Percentiles rank a stretch among this genome's conserved stretches.
These are phyloP conservation scores for Platyura marginata DNA, from an alignment of 1,140 invertebrate genomes.

Conservation along the genomic window DNA sequence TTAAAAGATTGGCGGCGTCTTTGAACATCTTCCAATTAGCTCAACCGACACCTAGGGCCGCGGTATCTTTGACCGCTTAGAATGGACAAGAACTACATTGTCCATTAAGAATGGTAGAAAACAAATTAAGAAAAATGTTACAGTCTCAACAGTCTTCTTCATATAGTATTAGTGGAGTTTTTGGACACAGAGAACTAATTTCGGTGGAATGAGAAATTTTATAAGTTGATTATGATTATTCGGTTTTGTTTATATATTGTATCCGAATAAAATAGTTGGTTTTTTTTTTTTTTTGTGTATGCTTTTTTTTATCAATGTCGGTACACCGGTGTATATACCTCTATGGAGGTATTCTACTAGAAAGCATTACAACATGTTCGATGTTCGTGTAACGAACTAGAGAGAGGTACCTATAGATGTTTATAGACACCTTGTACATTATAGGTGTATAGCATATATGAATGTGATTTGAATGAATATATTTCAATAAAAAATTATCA, in stretches of 20 bases:
- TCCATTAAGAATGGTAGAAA: not conserved
- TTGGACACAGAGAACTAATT: not conserved
- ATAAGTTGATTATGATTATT: not conserved
- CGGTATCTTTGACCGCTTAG: constrained; percentile 2
- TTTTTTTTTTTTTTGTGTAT: too few relatives aligned
- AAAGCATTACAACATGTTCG: too few relatives aligned
- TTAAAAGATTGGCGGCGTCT: constrained; percentile 25
- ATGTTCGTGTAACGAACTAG: too few relatives aligned
- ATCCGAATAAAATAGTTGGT: not conserved
- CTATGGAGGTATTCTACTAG: too few relatives aligned
- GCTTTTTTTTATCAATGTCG: not conserved
- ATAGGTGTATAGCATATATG: not conserved
- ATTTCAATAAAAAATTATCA: not conserved
- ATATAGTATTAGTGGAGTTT: not conserved
- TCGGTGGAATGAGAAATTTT: not conserved
- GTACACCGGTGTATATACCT: too few relatives aligned
- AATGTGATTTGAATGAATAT: not conserved
- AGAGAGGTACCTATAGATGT: too few relatives aligned
- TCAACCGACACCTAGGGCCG: constrained; percentile 22
- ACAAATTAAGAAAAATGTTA: not conserved
- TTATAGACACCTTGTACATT: not conserved
- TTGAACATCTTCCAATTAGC: constrained; percentile 26
- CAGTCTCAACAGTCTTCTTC: not conserved
- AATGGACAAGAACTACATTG: not conserved
- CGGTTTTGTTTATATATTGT: not conserved